Percentiles rank a stretch among this genome's conserved stretches.
Conservation (phyloP, 2,113 vertebrate species). For the Pholis gunnellus region DNA sequence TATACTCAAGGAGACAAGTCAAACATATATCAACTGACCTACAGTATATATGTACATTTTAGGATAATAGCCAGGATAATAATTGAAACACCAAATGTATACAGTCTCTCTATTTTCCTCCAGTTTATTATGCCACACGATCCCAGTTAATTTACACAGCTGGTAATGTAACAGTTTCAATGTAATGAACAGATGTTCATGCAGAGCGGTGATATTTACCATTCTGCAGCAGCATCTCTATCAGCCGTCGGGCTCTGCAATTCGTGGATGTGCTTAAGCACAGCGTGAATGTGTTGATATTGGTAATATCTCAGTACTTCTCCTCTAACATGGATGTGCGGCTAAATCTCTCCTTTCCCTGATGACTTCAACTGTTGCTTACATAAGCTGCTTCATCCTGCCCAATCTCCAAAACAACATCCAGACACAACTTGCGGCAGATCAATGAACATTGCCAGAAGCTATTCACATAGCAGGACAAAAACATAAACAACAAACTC, state of each 20-base stretch:
- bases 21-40: conserved; percentile 11
- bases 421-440: conserved; percentile 40
- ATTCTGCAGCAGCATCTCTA: conserved; percentile 48
- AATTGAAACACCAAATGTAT: conserved; percentile 23
- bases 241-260: conserved; percentile 47
- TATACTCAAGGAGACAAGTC: background rate
- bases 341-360: conserved; percentile 56
- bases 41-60: conserved; percentile 1
- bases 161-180: conserved; percentile 47
- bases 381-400: conserved; percentile 69
- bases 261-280: conserved; percentile 55
- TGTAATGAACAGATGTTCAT: conserved; percentile 75
- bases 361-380: conserved; percentile 67
- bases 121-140: conserved; percentile 22
- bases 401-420: conserved; percentile 69
- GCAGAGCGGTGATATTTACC: conserved; percentile 63
- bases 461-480: conserved; percentile 45
- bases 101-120: conserved; percentile 7
- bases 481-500: conserved; percentile 21
- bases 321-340: conserved; percentile 44
- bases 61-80: background rate
- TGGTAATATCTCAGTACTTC: conserved; percentile 63
- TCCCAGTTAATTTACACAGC: conserved; percentile 50
- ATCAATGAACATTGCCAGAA: conserved; percentile 64
- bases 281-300: conserved; percentile 64